Conservation (phyloP, 2,888 invertebrate genomes). For the Habroteleia sp. region DNA sequence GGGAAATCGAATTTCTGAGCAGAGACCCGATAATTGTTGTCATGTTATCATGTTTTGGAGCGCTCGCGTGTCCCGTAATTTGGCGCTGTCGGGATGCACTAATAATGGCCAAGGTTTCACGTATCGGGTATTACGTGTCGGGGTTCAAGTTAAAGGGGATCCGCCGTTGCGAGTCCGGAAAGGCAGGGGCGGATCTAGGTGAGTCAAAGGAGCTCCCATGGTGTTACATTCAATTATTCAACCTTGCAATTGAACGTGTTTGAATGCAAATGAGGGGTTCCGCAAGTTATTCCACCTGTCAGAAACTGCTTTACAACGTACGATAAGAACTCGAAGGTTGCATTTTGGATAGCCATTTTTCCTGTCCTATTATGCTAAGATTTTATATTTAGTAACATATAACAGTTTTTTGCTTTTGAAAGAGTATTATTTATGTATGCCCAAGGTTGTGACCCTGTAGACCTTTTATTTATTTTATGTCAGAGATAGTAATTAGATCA, state of each 20-base stretch:
- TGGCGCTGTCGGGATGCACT: constrained; percentile 25
- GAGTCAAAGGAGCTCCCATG: constrained; percentile 16
- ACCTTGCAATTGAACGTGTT: not conserved
- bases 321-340: too few relatives aligned
- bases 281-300: too few relatives aligned
- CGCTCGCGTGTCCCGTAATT: constrained; percentile 22
- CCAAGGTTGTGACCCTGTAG: too few relatives aligned
- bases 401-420: too few relatives aligned
- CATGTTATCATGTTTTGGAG: constrained; percentile 35
- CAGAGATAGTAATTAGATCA: too few relatives aligned
- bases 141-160: constrained; percentile 38
- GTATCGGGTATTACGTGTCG: constrained; percentile 26
- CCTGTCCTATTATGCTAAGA: too few relatives aligned
- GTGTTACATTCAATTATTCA: constrained; percentile 11
- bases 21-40: constrained; percentile 6
- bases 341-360: too few relatives aligned
- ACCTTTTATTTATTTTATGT: too few relatives aligned
- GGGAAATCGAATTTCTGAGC: not conserved
- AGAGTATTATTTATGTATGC: too few relatives aligned
- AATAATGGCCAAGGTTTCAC: constrained; percentile 35
- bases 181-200: constrained; percentile 11
- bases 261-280: too few relatives aligned
- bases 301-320: too few relatives aligned
- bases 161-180: constrained; percentile 11
- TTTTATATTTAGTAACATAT: too few relatives aligned